Conservation (phyloP, 2,797 vertebrate species). For the Coregonus sp. region DNA sequence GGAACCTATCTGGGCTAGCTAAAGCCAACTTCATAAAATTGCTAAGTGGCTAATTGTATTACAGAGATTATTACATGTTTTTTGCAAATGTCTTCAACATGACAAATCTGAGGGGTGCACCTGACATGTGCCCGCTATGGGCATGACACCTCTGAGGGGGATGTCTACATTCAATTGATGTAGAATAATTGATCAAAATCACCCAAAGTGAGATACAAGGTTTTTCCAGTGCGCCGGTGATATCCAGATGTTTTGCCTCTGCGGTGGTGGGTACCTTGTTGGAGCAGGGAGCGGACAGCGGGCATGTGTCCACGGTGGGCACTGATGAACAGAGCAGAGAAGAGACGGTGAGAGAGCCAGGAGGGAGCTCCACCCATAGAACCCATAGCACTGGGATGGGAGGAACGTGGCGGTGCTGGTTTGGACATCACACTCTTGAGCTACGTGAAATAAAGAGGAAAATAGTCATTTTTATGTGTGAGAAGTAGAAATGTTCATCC, state of each 20-base stretch:
- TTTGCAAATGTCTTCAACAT: too few relatives aligned
- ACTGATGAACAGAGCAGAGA: conserved; percentile 36
- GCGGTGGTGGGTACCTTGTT: conserved; percentile 5
- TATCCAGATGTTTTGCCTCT: background rate
- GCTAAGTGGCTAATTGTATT: background rate
- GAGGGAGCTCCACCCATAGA: background rate
- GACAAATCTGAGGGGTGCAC: too few relatives aligned
- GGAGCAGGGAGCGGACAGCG: conserved; percentile 35
- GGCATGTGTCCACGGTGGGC: conserved; percentile 34
- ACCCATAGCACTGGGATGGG: background rate
- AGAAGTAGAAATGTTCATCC: background rate
- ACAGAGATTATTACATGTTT: background rate
- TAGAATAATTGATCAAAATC: background rate
- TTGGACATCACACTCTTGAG: background rate
- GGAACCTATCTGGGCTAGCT: too few relatives aligned
- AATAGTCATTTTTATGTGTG: background rate
- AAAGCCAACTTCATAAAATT: background rate
- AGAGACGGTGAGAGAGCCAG: conserved; percentile 28
- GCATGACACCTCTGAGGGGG: background rate
- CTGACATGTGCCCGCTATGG: too few relatives aligned
- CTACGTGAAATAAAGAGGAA: background rate
- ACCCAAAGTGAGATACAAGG: background rate
- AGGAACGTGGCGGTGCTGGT: conserved; percentile 18
- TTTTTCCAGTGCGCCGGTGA: background rate
- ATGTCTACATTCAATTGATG: background rate